Evolutionary conservation across 2,797 vertebrate genomes (phyloP).

Genomic region (Anas bernieri): DNA sequence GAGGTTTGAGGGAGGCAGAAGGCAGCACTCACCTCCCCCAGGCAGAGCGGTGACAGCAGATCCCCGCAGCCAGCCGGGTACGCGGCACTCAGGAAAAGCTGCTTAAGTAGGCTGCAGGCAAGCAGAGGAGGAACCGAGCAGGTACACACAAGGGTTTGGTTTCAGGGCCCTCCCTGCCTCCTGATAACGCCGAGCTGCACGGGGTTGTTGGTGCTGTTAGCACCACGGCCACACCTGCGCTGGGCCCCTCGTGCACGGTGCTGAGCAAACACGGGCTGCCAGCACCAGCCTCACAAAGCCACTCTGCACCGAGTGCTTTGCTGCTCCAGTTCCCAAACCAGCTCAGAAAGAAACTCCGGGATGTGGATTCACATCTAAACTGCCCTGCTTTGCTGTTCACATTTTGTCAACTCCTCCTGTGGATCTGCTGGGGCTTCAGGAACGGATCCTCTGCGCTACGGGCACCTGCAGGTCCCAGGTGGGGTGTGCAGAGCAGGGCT

Average conservation of each 20-base stretch:
- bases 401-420: not conserved
- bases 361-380: rapidly evolving
- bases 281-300: not conserved
- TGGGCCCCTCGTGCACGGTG: not conserved
- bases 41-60: not conserved
- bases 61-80: not conserved
- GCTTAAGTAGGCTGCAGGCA: not conserved
- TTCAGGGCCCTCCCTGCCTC: constrained; percentile 64
- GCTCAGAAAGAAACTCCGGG: not conserved
- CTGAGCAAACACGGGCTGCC: not conserved
- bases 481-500: not conserved
- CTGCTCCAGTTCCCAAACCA: not conserved
- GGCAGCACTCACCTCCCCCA: constrained; percentile 30
- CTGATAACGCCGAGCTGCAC: not conserved
- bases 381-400: not conserved
- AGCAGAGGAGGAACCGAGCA: constrained; percentile 50
- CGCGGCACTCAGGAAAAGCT: not conserved
- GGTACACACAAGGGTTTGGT: not conserved
- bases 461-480: not conserved
- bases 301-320: rapidly evolving
- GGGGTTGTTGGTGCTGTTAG: too few species aligned
- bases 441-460: not conserved
- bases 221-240: not conserved
- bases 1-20: not conserved
- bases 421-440: not conserved